Base-by-base conservation (phyloP, 1,140 invertebrate species). In the Pararge aegeria region DNA sequence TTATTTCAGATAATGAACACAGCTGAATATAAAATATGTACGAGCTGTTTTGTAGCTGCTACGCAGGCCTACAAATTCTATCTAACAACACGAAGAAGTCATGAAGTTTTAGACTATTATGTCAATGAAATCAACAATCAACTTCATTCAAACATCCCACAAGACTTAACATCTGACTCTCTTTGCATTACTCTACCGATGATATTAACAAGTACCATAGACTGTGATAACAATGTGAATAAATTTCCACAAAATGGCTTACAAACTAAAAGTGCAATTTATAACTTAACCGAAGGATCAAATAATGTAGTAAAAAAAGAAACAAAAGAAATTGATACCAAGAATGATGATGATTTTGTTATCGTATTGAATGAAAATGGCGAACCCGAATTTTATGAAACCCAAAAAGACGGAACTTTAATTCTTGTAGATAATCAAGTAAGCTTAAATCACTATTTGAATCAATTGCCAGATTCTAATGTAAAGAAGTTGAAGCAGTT, bases 21-120 rank as follows among this genome's bases (percentile, higher is more conserved):
- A 7, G 75, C 80, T 9, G 70, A 76, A 5, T 77, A 66, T 53
- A 84, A 77, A 73, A 64, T 82, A 7, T 89, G 86, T 61, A 55
- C 70, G 3, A 66, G 77, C n/a, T 89, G 86, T 55, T 84, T 83
- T 16, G 58, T 64, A 9, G 52, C 56, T 5, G 79, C 83, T 12
- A 76, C 69, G 20, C 64, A 69, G 37, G 76, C 83, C 15, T 86
- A 83, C 48, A 80, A 82, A 51, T 89, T 89, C 42, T 80, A 73
- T 54, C 59, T 78, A n/a, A 30, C 68, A 20, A 44, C 71, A 5
- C 73, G 74, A 63, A 57, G 61, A 9, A 82, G 61, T 53, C 56
- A 84, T 49, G 72, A 82, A 49, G 57, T 86, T 1, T 59, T 86
- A 0, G 48, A 73, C 10, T 78, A 64, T 64, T 89, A 86, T 62